Base-by-base conservation (phyloP, 2,797 vertebrate genomes). In the Myioborus miniatus region DNA sequence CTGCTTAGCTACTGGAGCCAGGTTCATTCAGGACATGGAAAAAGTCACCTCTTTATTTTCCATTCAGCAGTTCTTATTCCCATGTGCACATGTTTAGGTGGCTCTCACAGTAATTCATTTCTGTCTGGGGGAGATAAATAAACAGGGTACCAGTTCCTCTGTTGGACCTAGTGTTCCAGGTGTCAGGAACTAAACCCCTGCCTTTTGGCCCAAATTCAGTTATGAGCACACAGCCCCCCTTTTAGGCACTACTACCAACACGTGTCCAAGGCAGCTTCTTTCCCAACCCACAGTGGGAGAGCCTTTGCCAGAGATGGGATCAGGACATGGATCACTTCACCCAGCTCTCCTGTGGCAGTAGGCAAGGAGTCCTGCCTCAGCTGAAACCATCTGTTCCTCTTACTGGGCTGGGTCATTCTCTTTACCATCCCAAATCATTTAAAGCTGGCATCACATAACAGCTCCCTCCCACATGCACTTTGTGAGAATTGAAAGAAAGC, bases 221-320 rank as follows among this genome's bases (percentile, higher is more conserved):
- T 52, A 18, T 6, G 56, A 6, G 11, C 46, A 49, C 30, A 20
- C 3, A n/a, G 19, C 2, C 2, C 3, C 14, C 1, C 22, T 46
- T 75, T 47, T 8, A 37, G 30, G 15, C 24, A 44, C 29, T 53
- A 41, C 27, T 43, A 34, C n/a, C 65, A 77, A 65, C 39, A 47
- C 2, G 2, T 15, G 23, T 8, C n/a, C 72, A 46, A 46, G 58
- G 46, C 43, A 83, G 47, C 17, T 62, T 36, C 34, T 55, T 68
- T 75, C 30, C 22, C n/a, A 63, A 0, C 2, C 30, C 55, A 32
- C 11, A 10, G 4, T 3, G 4, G 19, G 23, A 17, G 1, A 69
- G 17, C 15, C 34, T 47, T 67, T 83, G 53, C 50, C 52, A 68
- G 74, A 84, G 34, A 26, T 7, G 18, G 85, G 58, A 41, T 77